phyloP scores from a whole-genome alignment of 1,140 invertebrate species.

The Drosophila kanapiae region DNA sequence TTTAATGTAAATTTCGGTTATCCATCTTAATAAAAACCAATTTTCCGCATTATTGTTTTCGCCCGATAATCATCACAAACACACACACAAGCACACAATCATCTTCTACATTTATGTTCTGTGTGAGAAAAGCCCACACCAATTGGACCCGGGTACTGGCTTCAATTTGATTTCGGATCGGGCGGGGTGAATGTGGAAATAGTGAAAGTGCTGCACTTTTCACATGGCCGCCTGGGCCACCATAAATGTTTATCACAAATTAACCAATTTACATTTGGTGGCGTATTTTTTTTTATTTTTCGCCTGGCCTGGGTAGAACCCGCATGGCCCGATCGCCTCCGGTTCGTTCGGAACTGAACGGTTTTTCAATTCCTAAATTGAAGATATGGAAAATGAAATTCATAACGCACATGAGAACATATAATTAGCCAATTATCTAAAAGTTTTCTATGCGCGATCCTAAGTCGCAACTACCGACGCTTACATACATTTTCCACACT shows the following conservation, averaged over 20 bases:
- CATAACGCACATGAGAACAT: conserved; percentile 59
- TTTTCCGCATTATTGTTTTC: conserved; percentile 48
- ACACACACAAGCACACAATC: not conserved
- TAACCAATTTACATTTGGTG: conserved; percentile 77
- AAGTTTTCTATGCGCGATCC: conserved; percentile 25
- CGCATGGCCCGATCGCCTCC: conserved; percentile 56
- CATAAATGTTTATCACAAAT: conserved; percentile 79
- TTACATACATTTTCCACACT: conserved; percentile 30
- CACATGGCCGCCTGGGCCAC: conserved; percentile 64
- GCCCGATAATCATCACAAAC: conserved; percentile 32
- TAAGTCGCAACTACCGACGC: not conserved
- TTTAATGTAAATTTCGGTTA: conserved; percentile 45
- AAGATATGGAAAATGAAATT: conserved; percentile 79
- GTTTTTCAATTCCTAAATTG: conserved; percentile 79
- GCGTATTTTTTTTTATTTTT: conserved; percentile 42
- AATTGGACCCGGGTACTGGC: conserved; percentile 1
- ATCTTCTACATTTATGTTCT: conserved; percentile 6
- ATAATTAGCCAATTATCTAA: conserved; percentile 78
- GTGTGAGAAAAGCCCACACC: conserved; percentile 34
- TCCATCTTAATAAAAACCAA: conserved; percentile 54
- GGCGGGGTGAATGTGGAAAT: conserved; percentile 12
- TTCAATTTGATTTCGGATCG: conserved; percentile 52
- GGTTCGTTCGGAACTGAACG: conserved; percentile 15
- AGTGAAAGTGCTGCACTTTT: conserved; percentile 77
- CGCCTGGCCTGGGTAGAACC: conserved; percentile 41